Percentiles rank a stretch among this genome's conserved stretches.
Evolutionary conservation across 2,797 vertebrate genomes (phyloP).

Genomic region (Pangasius macronema): DNA sequence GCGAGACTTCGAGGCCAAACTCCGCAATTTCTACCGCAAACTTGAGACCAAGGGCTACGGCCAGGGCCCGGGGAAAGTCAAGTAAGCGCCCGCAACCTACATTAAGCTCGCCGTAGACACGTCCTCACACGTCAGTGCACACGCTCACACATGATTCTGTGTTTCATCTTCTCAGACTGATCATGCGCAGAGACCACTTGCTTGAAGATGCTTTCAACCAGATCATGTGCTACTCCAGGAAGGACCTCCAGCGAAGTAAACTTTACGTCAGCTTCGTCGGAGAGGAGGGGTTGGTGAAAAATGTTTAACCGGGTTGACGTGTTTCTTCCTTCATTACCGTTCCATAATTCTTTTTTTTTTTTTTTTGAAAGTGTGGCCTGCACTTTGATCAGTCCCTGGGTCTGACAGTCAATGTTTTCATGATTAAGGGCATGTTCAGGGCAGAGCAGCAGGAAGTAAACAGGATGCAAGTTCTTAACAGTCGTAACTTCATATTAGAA

Average conservation of each 20-base stretch:
- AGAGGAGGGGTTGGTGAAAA: slow-evolving; percentile 89
- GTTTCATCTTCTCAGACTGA: slow-evolving; percentile 76
- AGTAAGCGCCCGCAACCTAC: slow-evolving; percentile 73
- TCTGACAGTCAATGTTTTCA: neutral
- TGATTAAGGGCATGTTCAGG: neutral
- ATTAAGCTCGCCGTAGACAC: neutral
- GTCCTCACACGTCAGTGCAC: neutral
- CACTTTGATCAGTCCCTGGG: too few species aligned
- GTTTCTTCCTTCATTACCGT: neutral
- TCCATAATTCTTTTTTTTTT: neutral
- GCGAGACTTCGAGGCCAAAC: slow-evolving; percentile 95
- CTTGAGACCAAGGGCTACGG: slow-evolving; percentile 97
- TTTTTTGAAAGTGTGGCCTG: neutral
- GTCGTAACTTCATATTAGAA: neutral
- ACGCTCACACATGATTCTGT: neutral
- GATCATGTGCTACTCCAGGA: slow-evolving; percentile 97
- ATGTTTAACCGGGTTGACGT: neutral
- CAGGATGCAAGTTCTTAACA: neutral
- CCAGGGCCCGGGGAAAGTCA: slow-evolving; percentile 96
- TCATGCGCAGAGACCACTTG: slow-evolving; percentile 95
- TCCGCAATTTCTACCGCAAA: slow-evolving; percentile 97
- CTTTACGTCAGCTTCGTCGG: slow-evolving; percentile 96
- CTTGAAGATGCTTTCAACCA: slow-evolving; percentile 97
- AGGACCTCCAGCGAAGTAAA: slow-evolving; percentile 96
- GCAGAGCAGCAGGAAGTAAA: neutral